These are phyloP conservation scores for Homarus americanus DNA, from an alignment of 1,140 invertebrate species.

Conservation along the genomic window DNA sequence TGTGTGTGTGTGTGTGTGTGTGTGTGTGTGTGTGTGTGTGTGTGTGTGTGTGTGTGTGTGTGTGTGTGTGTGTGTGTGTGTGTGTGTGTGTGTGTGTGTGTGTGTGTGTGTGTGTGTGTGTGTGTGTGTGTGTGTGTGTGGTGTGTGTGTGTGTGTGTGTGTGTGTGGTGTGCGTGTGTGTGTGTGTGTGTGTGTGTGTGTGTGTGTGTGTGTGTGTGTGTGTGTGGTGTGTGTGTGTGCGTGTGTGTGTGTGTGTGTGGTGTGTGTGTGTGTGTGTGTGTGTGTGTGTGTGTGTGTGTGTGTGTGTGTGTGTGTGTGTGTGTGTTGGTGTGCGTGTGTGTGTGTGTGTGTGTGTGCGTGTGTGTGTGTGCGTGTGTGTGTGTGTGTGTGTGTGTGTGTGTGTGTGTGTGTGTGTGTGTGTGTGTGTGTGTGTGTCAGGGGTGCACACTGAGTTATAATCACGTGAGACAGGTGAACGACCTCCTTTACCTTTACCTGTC, in stretches of 20 bases:
- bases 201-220: too few species aligned
- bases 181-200: too few species aligned
- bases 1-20: slow-evolving; percentile 13
- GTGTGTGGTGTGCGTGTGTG: too few species aligned
- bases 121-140: too few species aligned
- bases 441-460: too few species aligned
- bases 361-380: background rate
- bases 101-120: slow-evolving; percentile 19
- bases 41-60: slow-evolving; percentile 21
- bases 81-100: slow-evolving; percentile 23
- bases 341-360: too few species aligned
- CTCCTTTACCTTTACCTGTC: too few species aligned
- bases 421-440: slow-evolving; percentile 12
- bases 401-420: slow-evolving; percentile 34
- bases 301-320: too few species aligned
- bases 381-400: slow-evolving; percentile 20
- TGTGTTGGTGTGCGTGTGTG: too few species aligned
- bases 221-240: background rate
- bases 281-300: background rate
- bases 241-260: slow-evolving; percentile 39
- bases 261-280: slow-evolving; percentile 26
- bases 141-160: too few species aligned
- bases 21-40: slow-evolving; percentile 23
- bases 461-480: background rate
- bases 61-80: slow-evolving; percentile 24